Evolutionary conservation across 23 tunicate species (phyloP).

Genomic region (Ciona savignyi): DNA sequence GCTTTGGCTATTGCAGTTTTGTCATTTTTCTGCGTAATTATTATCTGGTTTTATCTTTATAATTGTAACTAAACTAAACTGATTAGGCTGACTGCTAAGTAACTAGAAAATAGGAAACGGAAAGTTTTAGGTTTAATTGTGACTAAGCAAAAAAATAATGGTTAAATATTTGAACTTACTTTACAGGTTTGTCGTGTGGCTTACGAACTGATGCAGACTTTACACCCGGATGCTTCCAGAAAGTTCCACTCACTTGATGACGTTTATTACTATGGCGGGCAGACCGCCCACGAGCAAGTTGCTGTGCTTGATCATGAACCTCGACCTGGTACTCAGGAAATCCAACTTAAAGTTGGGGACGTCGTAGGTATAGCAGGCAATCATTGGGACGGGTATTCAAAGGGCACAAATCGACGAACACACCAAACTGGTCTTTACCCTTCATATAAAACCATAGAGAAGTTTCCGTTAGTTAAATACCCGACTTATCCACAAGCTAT

Average conservation of each 20-base stretch:
- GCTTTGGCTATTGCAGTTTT: too few species aligned
- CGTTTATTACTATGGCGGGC: slow-evolving; percentile 82
- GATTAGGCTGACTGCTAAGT: too few species aligned
- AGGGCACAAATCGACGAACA: slow-evolving; percentile 57
- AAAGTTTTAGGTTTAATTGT: too few species aligned
- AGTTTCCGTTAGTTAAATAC: slow-evolving; percentile 33
- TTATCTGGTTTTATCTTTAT: too few species aligned
- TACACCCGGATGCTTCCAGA: slow-evolving; percentile 64
- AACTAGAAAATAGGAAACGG: too few species aligned
- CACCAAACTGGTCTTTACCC: slow-evolving; percentile 62
- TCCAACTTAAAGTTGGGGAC: slow-evolving; percentile 63
- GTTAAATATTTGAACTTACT: too few species aligned
- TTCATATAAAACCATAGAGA: slow-evolving; percentile 64
- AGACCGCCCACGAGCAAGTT: slow-evolving; percentile 40
- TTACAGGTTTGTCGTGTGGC: slow-evolving; percentile 77
- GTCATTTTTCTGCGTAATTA: too few species aligned
- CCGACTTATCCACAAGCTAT: slow-evolving; percentile 57
- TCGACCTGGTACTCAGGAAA: slow-evolving; percentile 16
- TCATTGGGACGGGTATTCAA: slow-evolving; percentile 91
- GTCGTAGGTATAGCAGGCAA: slow-evolving; percentile 64
- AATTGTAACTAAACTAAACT: too few species aligned
- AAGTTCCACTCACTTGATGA: slow-evolving; percentile 70
- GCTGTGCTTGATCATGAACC: slow-evolving; percentile 40
- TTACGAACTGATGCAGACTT: slow-evolving; percentile 85
- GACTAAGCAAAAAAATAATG: too few species aligned